A percentile compares a stretch with the other conserved stretches of the same genome.
Conservation (phyloP, 2,888 invertebrate species). For the Subacronicta megacephala region DNA sequence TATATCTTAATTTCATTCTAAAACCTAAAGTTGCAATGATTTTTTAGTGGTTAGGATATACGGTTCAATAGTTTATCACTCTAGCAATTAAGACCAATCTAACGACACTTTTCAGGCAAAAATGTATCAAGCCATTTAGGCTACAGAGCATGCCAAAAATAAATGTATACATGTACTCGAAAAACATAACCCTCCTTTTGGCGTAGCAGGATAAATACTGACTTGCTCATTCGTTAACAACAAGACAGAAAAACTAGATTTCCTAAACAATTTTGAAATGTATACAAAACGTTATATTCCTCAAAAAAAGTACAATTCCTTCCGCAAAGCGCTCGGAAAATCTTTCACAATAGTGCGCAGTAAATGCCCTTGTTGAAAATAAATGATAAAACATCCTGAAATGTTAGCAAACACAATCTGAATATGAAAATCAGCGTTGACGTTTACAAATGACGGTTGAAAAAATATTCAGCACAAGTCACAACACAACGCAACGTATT, state of each 20-base stretch:
- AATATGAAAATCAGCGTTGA: constrained; percentile 77
- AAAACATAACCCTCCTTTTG: too few species aligned
- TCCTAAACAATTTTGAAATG: constrained; percentile 8
- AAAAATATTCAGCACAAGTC: constrained; percentile 69
- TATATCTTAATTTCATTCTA: too few species aligned
- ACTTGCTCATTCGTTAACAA: not conserved
- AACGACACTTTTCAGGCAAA: too few species aligned
- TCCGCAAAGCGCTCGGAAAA: constrained; percentile 29
- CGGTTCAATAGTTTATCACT: too few species aligned
- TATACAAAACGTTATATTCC: constrained; percentile 14
- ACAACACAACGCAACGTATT: constrained; percentile 72
- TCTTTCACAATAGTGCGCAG: constrained; percentile 38
- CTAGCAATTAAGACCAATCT: too few species aligned
- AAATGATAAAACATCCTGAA: constrained; percentile 43
- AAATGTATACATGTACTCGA: too few species aligned
- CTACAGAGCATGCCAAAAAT: too few species aligned
- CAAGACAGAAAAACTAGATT: constrained; percentile 3
- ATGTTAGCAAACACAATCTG: constrained; percentile 68
- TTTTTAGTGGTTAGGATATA: too few species aligned
- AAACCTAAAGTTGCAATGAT: too few species aligned
- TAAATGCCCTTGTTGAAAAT: constrained; percentile 48
- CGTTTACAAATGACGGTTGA: constrained; percentile 74
- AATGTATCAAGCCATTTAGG: too few species aligned
- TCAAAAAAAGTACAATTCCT: constrained; percentile 12
- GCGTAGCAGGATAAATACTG: too few species aligned